These are phyloP conservation scores for Lagopus leucura DNA, from an alignment of 2,113 vertebrate genomes.

Conservation along the genomic window DNA sequence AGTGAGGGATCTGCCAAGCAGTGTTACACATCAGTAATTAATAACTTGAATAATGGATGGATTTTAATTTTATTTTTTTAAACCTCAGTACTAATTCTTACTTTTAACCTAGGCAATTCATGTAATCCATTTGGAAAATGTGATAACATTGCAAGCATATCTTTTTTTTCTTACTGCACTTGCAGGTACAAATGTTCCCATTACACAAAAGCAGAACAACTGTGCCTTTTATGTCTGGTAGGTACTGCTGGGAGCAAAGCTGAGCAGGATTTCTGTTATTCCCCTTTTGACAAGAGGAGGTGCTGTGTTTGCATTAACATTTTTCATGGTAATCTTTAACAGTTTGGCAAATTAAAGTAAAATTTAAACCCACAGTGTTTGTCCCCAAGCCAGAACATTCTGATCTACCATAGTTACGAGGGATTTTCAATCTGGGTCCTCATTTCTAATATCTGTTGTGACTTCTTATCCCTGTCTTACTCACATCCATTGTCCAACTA, in stretches of 20 bases:
- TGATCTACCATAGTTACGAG: background rate
- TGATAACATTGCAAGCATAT: too few species aligned
- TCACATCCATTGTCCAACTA: background rate
- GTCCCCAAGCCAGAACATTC: background rate
- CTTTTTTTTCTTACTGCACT: too few species aligned
- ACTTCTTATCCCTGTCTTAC: background rate
- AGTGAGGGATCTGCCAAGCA: background rate
- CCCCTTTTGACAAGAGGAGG: background rate
- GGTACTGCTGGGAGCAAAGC: background rate
- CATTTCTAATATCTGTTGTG: background rate
- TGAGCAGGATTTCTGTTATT: background rate
- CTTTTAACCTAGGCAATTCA: background rate
- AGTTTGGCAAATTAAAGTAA: background rate
- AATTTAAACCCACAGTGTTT: background rate
- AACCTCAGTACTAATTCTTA: background rate
- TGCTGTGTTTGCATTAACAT: background rate
- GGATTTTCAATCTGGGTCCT: background rate
- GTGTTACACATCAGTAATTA: background rate
- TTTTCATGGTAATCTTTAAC: background rate
- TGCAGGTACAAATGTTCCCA: background rate
- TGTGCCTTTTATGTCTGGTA: background rate
- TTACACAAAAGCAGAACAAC: background rate
- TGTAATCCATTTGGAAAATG: background rate
- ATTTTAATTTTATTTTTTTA: slow-evolving; percentile 7
- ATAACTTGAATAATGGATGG: background rate